phyloP scores from a whole-genome alignment of 2,888 invertebrate genomes.

The Lepidochrysops patricia region DNA sequence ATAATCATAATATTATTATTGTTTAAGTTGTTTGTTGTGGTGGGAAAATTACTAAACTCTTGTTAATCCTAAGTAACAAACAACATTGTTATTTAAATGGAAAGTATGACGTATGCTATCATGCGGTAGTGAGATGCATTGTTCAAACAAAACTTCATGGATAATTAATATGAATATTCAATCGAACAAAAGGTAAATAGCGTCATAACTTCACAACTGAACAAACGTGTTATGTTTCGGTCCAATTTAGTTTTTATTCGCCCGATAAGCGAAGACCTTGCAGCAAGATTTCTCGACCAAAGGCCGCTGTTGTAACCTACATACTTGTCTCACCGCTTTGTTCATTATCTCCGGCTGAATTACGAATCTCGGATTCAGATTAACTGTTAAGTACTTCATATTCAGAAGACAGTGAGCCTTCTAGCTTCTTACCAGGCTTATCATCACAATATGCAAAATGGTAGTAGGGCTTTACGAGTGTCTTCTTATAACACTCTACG shows the following conservation, averaged over 20 bases:
- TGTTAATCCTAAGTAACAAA: neutral
- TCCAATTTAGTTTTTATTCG: conserved; percentile 6
- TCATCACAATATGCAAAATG: too few relatives aligned
- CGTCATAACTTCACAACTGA: conserved; percentile 6
- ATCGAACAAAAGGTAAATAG: neutral
- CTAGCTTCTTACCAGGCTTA: too few relatives aligned
- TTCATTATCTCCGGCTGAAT: neutral
- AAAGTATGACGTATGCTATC: neutral
- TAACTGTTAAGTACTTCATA: neutral
- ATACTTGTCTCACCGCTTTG: conserved; percentile 7
- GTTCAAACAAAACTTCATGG: neutral
- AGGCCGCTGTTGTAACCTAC: conserved; percentile 9
- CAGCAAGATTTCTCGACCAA: conserved; percentile 7
- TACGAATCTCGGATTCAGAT: neutral
- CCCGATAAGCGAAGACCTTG: conserved; percentile 9
- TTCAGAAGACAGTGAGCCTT: neutral
- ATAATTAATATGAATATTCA: neutral
- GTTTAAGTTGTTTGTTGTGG: too few relatives aligned
- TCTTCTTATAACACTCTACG: neutral
- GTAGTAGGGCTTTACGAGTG: too few relatives aligned
- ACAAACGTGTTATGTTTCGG: neutral
- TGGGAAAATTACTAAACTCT: too few relatives aligned
- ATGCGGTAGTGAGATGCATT: neutral
- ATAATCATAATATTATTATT: too few relatives aligned
- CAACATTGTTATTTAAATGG: neutral